Conservation (phyloP, 1,140 invertebrate species). For the Cyrtorhinus lividipennis region DNA sequence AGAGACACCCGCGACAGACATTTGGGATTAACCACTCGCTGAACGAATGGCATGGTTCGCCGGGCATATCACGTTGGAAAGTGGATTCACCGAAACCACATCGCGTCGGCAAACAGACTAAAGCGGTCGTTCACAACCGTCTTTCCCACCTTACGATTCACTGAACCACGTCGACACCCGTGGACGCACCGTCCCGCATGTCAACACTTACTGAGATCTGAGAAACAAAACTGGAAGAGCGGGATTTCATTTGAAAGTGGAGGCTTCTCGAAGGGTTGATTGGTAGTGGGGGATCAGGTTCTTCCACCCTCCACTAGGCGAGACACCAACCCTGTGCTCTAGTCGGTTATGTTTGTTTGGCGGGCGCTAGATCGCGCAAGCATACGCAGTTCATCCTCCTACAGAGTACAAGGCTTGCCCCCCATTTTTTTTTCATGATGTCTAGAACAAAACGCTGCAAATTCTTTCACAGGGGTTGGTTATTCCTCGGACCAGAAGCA, state of each 20-base stretch:
- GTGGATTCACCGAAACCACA: neutral
- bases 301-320: neutral
- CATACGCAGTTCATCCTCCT: too few species aligned
- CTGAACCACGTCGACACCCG: neutral
- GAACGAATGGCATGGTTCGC: conserved; percentile 50
- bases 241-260: neutral
- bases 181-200: neutral
- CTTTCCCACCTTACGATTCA: neutral
- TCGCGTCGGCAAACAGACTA: neutral
- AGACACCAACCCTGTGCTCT: too few species aligned
- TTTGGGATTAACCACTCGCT: conserved; percentile 50
- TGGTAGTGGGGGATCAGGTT: neutral
- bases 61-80: neutral
- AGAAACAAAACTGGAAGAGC: neutral
- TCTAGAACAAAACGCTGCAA: too few species aligned
- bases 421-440: too few species aligned
- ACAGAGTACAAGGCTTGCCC: too few species aligned
- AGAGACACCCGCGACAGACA: conserved; percentile 46
- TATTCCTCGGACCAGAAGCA: too few species aligned
- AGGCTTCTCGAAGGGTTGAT: neutral
- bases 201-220: neutral
- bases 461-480: too few species aligned
- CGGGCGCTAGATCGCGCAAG: too few species aligned
- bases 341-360: too few species aligned
- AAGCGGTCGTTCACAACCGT: neutral